Percentiles rank a stretch among this genome's conserved stretches.
Conservation (phyloP, 2,113 vertebrate genomes). For the Oreochromis niloticus region DNA sequence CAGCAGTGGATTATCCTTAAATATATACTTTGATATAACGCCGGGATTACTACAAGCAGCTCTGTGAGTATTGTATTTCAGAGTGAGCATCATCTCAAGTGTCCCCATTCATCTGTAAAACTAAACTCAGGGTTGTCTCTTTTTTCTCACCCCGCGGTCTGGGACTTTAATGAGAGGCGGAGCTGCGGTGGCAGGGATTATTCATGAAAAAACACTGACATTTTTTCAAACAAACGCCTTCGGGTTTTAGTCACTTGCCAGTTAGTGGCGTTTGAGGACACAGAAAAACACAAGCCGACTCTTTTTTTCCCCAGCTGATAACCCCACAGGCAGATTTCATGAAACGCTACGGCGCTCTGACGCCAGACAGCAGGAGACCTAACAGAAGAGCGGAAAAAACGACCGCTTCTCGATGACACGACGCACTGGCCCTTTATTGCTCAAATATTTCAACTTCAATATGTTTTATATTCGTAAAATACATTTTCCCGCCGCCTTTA, state of each 20-base stretch:
- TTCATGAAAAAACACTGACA: neutral
- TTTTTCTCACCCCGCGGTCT: neutral
- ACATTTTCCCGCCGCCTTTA: neutral
- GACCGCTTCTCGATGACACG: accelerated
- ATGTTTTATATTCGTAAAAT: neutral
- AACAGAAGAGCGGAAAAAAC: neutral
- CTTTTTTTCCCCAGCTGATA: neutral
- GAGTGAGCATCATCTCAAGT: neutral
- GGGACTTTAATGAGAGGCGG: neutral
- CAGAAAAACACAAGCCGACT: neutral
- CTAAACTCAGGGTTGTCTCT: neutral
- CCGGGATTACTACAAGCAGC: neutral
- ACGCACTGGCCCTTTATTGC: neutral
- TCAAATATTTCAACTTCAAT: neutral
- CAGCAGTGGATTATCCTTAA: neutral
- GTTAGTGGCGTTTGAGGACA: neutral
- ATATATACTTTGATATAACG: neutral
- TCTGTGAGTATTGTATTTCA: neutral
- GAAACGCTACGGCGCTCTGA: neutral
- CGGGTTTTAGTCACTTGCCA: neutral
- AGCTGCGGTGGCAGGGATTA: neutral
- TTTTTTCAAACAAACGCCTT: neutral
- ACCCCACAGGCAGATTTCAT: neutral
- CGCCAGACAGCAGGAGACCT: neutral
- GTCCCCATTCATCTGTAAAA: neutral